A percentile compares a stretch with the other conserved stretches of the same genome.
Evolutionary conservation across 2,888 invertebrate species (phyloP).

Genomic region (Synergus gifuensis): DNA sequence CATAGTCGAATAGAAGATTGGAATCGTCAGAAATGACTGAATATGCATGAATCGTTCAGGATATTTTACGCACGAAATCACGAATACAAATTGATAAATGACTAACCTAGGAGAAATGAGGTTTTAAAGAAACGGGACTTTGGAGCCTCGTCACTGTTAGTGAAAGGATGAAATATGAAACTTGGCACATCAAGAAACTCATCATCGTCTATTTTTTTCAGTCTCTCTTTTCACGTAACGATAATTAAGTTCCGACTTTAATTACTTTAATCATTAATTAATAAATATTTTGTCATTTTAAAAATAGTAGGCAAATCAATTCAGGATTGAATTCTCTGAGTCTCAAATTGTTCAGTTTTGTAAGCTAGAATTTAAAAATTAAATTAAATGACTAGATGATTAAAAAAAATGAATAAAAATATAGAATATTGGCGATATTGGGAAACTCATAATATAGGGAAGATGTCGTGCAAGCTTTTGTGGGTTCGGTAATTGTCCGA

Average conservation of each 20-base stretch:
- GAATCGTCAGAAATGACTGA: not conserved
- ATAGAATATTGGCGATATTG: not conserved
- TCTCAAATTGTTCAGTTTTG: no score
- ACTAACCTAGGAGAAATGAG: not conserved
- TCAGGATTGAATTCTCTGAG: no score
- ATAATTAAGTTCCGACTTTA: not conserved
- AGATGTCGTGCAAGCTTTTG: not conserved
- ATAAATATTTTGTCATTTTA: no score
- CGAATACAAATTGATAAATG: not conserved
- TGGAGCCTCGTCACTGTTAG: not conserved
- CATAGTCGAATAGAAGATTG: not conserved
- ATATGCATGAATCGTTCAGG: not conserved
- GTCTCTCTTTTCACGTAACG: not conserved
- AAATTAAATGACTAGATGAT: no score
- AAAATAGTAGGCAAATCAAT: not conserved
- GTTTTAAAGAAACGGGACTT: not conserved
- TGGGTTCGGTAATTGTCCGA: not conserved
- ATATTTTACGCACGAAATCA: not conserved
- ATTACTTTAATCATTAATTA: no score
- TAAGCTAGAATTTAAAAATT: no score
- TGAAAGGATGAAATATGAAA: conserved; percentile 6
- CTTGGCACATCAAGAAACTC: not conserved
- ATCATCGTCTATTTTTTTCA: not conserved
- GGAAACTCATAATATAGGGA: not conserved
- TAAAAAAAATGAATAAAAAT: not conserved